Evolutionary conservation across 2,888 invertebrate species (phyloP), one percentile per base, ranked within the genome.

Genomic region (Lasioglossum oenotherae): DNA sequence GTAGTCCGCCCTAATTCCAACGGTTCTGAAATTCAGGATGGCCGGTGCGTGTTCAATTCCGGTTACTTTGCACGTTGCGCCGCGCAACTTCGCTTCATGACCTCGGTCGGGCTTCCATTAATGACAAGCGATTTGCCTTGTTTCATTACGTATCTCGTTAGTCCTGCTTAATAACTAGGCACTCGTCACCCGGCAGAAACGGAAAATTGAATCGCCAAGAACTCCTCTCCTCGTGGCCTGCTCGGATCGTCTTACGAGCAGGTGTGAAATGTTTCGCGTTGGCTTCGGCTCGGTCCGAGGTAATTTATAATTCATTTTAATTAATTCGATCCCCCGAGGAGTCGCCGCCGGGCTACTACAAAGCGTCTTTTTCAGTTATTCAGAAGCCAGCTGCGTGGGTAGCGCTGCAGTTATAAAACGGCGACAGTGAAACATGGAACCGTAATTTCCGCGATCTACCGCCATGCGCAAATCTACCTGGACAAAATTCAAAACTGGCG

Each of bases 111-210:
- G 57, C 14, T 38, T 75, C 72, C 67, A 67, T 78, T 80, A 87
- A 80, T 75, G 74, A 82, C 57, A 53, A 69, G 41, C n/a, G 78
- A 86, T 83, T 78, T 41, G 49, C 82, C 74, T 31, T 67, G 86
- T 82, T 80, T 72, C 74, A 80, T 82, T 82, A 80, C 46, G 35
- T 53, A 38, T 23, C 77, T 87, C 74, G 79, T 86, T 86, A 86
- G 72, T 4, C 27, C 35, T 23, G 4, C 8, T 44, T 64, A 78
- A 78, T 38, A 49, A 5, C 23, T 69, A 38, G 74, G 41, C 12
- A 60, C 69, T 23, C 27, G n/a, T 16, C 67, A 27, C 0, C 4
- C 35, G 8, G 35, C 46, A 19, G 44, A 57, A 41, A 27, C 35
- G 27, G 19, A 19, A 31, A 73, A 69, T 74, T 16, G 60, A 78